Percentiles rank a stretch among this genome's conserved stretches.
These are phyloP conservation scores for Penaeus vannamei DNA, from an alignment of 1,140 invertebrate genomes.

Conservation along the genomic window DNA sequence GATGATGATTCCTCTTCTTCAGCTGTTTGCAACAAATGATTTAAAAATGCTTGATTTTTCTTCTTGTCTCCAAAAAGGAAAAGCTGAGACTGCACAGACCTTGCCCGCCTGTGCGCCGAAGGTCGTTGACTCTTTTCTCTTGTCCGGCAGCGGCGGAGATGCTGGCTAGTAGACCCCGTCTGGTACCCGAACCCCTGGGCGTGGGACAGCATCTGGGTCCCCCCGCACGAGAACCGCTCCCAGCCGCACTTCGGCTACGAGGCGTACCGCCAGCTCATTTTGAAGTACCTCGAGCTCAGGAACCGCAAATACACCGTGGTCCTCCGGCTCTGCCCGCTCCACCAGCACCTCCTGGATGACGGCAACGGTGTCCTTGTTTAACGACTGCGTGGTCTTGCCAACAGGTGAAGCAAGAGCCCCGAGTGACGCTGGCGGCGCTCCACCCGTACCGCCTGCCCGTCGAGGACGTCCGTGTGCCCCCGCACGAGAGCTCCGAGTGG, in stretches of 20 bases:
- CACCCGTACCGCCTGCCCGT: constrained; percentile 16
- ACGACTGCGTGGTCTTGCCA: background rate
- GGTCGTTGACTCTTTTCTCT: background rate
- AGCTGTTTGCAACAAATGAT: no score
- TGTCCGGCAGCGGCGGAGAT: background rate
- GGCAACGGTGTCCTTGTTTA: background rate
- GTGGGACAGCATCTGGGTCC: constrained; percentile 24
- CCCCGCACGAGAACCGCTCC: constrained; percentile 16
- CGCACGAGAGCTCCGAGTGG: background rate
- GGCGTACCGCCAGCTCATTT: constrained; percentile 3
- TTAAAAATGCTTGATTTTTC: no score
- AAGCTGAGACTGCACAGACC: background rate
- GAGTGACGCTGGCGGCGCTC: background rate
- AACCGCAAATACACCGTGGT: background rate
- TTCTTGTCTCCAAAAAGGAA: no score
- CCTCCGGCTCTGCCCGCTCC: background rate
- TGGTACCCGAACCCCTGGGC: constrained; percentile 1
- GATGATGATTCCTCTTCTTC: no score
- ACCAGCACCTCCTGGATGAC: background rate
- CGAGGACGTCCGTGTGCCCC: background rate
- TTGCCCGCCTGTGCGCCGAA: background rate
- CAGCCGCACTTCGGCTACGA: constrained; percentile 3
- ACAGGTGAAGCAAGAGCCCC: background rate
- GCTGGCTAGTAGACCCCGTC: background rate
- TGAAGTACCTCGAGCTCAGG: background rate